These are phyloP conservation scores for Petrocephalus zakoni DNA, from an alignment of 2,113 vertebrate genomes.

Conservation along the genomic window DNA sequence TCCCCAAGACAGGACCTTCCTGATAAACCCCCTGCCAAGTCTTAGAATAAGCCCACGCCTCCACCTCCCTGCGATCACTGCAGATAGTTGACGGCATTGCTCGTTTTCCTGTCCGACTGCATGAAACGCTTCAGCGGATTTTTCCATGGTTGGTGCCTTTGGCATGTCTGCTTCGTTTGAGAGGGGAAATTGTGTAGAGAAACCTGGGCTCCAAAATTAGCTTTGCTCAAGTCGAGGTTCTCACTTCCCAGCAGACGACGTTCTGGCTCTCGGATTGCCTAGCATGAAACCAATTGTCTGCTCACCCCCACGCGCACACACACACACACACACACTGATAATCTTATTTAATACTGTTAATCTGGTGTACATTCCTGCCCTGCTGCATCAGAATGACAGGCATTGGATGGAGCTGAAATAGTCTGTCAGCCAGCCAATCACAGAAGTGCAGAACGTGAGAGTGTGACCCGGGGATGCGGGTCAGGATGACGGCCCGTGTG, in stretches of 20 bases:
- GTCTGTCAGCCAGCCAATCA: conserved; percentile 24
- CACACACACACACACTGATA: neutral
- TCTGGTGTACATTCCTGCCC: neutral
- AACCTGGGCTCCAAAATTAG: neutral
- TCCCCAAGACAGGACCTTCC: conserved; percentile 49
- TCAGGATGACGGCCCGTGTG: neutral
- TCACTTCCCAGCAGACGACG: neutral
- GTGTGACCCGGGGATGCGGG: neutral
- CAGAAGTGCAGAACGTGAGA: conserved; percentile 17
- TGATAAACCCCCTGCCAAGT: conserved; percentile 19
- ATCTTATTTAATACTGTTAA: conserved; percentile 34
- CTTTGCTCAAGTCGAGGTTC: neutral
- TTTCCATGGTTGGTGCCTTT: neutral
- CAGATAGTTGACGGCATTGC: neutral
- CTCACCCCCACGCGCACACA: neutral
- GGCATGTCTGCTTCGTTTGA: neutral
- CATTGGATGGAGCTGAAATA: neutral
- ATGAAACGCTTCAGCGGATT: neutral
- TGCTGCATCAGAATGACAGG: neutral
- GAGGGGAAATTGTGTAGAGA: neutral
- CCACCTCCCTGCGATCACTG: neutral
- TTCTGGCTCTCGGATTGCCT: neutral
- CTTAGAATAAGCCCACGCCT: neutral
- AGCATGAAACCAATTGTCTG: neutral
- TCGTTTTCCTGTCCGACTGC: neutral